These are phyloP conservation scores for Paedocypris micromegethes DNA, from an alignment of 2,797 vertebrate genomes.

Conservation along the genomic window DNA sequence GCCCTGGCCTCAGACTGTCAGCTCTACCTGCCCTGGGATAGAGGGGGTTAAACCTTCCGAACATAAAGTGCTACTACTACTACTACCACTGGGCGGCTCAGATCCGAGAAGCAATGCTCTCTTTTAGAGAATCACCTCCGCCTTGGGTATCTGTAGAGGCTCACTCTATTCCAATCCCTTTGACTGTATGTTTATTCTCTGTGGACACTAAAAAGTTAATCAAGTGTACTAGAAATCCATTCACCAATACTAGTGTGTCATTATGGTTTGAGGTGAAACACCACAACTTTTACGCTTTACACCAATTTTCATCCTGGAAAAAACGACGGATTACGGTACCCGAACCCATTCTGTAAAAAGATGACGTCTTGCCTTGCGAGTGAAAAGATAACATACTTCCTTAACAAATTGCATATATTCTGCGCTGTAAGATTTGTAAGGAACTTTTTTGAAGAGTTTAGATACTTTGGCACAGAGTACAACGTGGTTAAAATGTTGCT, in stretches of 20 bases:
- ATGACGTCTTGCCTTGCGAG: too few species aligned
- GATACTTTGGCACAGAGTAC: too few species aligned
- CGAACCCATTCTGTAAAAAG: too few species aligned
- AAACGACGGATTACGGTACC: too few species aligned
- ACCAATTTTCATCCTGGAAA: not conserved
- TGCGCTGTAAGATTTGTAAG: too few species aligned
- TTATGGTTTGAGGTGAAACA: slow-evolving; percentile 8
- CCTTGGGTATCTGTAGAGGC: not conserved
- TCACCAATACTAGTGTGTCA: not conserved
- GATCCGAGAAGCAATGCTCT: not conserved
- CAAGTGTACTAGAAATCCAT: not conserved
- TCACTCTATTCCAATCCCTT: too few species aligned
- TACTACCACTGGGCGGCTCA: too few species aligned
- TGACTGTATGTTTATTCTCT: not conserved
- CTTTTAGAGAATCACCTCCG: not conserved
- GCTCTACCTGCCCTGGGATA: not conserved
- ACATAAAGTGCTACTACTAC: not conserved
- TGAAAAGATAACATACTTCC: too few species aligned
- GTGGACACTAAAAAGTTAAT: not conserved
- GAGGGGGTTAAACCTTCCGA: not conserved
- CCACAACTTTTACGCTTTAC: not conserved
- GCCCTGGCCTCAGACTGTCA: not conserved
- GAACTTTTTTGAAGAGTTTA: too few species aligned
- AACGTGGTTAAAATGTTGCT: too few species aligned
- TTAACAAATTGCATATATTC: too few species aligned